Conservation (phyloP, 2,888 invertebrate species). For the Allophyes oxyacanthae region DNA sequence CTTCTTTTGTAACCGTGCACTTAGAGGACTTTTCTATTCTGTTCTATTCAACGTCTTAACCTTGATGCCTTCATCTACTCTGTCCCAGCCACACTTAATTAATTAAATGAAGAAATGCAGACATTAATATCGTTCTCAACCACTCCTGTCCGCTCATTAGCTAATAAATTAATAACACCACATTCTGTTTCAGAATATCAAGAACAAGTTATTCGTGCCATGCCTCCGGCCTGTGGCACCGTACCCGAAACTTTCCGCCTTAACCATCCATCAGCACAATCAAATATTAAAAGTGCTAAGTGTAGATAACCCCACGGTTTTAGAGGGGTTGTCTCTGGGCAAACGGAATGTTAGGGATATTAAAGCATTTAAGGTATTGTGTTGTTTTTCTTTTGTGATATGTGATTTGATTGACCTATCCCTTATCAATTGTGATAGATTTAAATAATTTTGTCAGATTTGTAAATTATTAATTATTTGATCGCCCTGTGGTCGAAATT, state of each 20-base stretch:
- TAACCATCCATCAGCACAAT: constrained; percentile 68
- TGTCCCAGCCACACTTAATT: no score
- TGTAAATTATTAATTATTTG: no score
- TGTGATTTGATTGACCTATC: background rate
- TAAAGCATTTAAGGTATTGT: constrained; percentile 70
- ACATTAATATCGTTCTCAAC: no score
- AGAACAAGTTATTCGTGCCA: constrained; percentile 63
- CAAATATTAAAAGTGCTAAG: constrained; percentile 74
- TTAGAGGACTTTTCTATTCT: no score
- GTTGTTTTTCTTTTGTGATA: constrained; percentile 1
- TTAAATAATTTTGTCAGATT: no score
- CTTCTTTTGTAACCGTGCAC: no score
- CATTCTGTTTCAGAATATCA: constrained; percentile 52
- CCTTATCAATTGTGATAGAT: background rate
- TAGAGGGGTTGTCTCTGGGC: constrained; percentile 59
- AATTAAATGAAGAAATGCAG: no score
- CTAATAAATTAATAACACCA: background rate
- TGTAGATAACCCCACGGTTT: constrained; percentile 62
- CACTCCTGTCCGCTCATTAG: no score
- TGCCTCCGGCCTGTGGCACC: constrained; percentile 62
- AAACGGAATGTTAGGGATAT: constrained; percentile 68
- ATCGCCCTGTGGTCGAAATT: no score
- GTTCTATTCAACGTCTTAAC: no score
- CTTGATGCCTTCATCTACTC: no score
- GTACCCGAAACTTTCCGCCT: constrained; percentile 71